Percentiles rank a stretch among this genome's conserved stretches.
Conservation (phyloP, 2,888 invertebrate species). For the Athalia cordata region DNA sequence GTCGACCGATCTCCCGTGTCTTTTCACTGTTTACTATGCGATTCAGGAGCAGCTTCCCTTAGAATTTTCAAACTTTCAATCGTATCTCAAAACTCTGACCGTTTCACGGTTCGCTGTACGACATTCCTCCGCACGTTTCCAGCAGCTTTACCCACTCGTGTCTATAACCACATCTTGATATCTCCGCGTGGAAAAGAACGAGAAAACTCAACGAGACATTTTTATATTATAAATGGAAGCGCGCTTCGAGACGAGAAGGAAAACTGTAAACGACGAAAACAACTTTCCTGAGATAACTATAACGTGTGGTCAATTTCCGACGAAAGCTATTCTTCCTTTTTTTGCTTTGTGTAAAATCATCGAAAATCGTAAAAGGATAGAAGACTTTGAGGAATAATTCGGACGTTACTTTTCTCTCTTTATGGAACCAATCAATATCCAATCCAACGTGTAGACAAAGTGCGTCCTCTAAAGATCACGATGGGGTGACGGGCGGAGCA, state of each 20-base stretch:
- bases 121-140: not conserved
- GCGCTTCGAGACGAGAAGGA: too few species aligned
- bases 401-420: too few species aligned
- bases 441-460: not conserved
- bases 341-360: too few species aligned
- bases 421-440: not conserved
- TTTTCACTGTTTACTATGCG: constrained; percentile 20
- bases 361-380: too few species aligned
- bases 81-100: constrained; percentile 25
- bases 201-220: too few species aligned
- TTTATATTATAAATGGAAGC: too few species aligned
- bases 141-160: not conserved
- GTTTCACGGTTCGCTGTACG: constrained; percentile 14
- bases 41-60: not conserved
- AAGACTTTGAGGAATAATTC: too few species aligned
- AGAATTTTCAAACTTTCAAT: constrained; percentile 17
- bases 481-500: not conserved
- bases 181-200: not conserved
- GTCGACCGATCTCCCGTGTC: constrained; percentile 16
- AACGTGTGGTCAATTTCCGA: too few species aligned
- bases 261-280: too few species aligned
- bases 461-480: not conserved
- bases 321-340: too few species aligned
- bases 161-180: not conserved
- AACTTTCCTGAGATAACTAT: too few species aligned